phyloP scores from a whole-genome alignment of 2,113 vertebrate genomes.

The Pseudopodoces humilis region DNA sequence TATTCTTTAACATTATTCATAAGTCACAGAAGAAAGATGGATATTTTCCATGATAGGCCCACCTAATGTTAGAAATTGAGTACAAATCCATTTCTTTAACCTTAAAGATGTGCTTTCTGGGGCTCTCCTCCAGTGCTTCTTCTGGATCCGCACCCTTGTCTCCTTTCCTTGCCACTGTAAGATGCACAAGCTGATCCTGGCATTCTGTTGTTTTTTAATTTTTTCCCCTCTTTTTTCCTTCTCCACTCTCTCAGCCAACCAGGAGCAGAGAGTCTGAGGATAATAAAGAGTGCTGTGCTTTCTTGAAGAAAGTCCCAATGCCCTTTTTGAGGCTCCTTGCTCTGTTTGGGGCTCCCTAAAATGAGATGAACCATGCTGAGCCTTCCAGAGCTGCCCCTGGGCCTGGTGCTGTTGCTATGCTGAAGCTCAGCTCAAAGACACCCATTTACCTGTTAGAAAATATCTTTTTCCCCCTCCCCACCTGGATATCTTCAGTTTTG shows the following conservation, averaged over 20 bases:
- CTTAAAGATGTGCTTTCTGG: background rate
- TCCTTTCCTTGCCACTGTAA: background rate
- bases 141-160: background rate
- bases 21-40: background rate
- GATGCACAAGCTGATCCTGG: background rate
- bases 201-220: rapidly evolving
- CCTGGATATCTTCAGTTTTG: background rate
- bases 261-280: background rate
- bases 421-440: background rate
- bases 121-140: background rate
- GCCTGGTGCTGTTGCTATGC: background rate
- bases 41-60: background rate
- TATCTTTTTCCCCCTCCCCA: background rate
- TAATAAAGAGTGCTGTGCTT: background rate
- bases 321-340: background rate
- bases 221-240: rapidly evolving
- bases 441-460: background rate
- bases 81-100: background rate
- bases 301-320: background rate
- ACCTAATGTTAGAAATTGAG: background rate
- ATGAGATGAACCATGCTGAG: background rate
- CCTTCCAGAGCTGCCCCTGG: background rate
- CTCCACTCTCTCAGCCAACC: background rate
- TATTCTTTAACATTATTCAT: background rate
- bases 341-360: background rate